phyloP scores from a whole-genome alignment of 2,888 invertebrate species.

The Syritta pipiens region DNA sequence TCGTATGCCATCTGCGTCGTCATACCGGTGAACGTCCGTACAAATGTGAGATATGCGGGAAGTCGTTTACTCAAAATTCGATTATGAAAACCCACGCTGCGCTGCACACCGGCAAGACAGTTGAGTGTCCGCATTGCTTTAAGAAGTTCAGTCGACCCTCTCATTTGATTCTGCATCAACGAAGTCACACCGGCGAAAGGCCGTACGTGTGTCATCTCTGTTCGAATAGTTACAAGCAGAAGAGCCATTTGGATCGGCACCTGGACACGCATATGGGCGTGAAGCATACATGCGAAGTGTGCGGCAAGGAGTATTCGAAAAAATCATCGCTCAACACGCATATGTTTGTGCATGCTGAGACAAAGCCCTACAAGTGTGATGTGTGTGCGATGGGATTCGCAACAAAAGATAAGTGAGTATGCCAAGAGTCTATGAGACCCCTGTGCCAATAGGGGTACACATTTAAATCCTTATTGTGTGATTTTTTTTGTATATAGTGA shows the following conservation, averaged over 20 bases:
- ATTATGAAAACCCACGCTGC: slow-evolving; percentile 71
- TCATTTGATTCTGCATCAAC: slow-evolving; percentile 70
- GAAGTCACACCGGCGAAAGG: slow-evolving; percentile 71
- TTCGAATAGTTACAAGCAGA: slow-evolving; percentile 70
- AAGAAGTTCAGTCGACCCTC: slow-evolving; percentile 71
- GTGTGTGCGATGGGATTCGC: slow-evolving; percentile 31
- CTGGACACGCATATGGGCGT: slow-evolving; percentile 70
- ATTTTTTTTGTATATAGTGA: too few species aligned
- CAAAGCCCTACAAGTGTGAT: slow-evolving; percentile 34
- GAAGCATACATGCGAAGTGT: slow-evolving; percentile 70
- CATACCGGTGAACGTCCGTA: slow-evolving; percentile 72
- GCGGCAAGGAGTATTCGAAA: slow-evolving; percentile 70
- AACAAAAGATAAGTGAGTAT: slow-evolving; percentile 41
- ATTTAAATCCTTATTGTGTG: too few species aligned
- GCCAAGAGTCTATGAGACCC: too few species aligned
- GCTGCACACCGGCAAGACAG: slow-evolving; percentile 71
- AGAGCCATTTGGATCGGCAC: slow-evolving; percentile 72
- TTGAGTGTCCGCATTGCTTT: slow-evolving; percentile 70
- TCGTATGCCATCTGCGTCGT: slow-evolving; percentile 66
- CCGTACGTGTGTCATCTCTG: slow-evolving; percentile 71
- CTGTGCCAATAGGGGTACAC: too few species aligned
- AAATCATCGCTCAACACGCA: slow-evolving; percentile 70
- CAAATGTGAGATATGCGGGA: slow-evolving; percentile 70
- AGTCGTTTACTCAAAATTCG: slow-evolving; percentile 70
- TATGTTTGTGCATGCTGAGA: slow-evolving; percentile 56